phyloP scores from a whole-genome alignment of 2,888 invertebrate genomes.

The Carcina quercana region DNA sequence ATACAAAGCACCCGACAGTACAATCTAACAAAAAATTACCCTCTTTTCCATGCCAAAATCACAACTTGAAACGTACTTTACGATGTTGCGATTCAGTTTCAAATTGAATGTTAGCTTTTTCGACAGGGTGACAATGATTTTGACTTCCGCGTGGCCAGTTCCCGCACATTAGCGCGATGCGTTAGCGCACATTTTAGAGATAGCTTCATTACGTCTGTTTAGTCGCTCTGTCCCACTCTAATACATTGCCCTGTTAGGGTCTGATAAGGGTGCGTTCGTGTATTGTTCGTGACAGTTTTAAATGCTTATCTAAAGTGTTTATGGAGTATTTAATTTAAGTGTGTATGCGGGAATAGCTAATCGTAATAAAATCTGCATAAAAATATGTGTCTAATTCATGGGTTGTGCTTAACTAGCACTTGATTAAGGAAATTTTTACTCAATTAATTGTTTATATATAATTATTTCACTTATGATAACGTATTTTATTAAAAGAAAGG shows the following conservation, averaged over 20 bases:
- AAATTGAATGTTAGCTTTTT: background rate
- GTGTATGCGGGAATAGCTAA: too few species aligned
- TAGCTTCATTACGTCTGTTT: constrained; percentile 38
- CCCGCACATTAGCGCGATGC: constrained; percentile 46
- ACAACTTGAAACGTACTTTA: constrained; percentile 1
- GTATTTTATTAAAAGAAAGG: too few species aligned
- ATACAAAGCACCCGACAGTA: constrained; percentile 24
- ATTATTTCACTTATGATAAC: too few species aligned
- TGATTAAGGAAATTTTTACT: too few species aligned
- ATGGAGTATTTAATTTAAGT: too few species aligned
- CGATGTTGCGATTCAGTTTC: constrained; percentile 3
- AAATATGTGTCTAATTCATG: too few species aligned
- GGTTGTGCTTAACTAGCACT: too few species aligned
- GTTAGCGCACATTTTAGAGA: constrained; percentile 39
- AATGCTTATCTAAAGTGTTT: constrained; percentile 22
- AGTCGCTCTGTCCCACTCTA: constrained; percentile 12
- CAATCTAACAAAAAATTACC: constrained; percentile 14
- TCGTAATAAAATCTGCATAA: too few species aligned
- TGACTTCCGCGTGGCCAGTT: constrained; percentile 41
- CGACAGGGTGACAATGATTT: constrained; percentile 31
- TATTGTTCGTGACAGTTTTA: constrained; percentile 17
- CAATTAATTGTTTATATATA: too few species aligned
- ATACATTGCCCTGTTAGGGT: constrained; percentile 13
- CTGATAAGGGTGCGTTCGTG: constrained; percentile 24
- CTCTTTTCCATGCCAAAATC: constrained; percentile 4